Evolutionary conservation across 2,888 invertebrate species (phyloP).

Genomic region (Caenorhabditis parvicauda): DNA sequence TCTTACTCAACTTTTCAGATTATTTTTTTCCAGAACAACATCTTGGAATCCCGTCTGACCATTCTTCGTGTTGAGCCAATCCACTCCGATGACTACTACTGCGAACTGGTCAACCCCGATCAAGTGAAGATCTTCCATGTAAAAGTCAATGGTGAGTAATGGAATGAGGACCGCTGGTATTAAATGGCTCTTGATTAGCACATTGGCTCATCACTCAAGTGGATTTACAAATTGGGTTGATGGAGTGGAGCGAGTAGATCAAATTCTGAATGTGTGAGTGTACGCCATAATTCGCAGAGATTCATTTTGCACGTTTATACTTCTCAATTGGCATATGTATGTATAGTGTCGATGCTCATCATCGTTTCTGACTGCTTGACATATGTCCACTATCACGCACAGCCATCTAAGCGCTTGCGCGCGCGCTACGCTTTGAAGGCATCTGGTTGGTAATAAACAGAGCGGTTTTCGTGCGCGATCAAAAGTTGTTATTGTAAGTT

Average conservation of each 20-base stretch:
- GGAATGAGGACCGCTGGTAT: not conserved
- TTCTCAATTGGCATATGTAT: too few species aligned
- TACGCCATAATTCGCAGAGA: too few species aligned
- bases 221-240: not conserved
- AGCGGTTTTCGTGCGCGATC: too few species aligned
- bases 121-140: constrained; percentile 18
- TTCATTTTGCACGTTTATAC: too few species aligned
- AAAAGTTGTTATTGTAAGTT: too few species aligned
- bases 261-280: not conserved
- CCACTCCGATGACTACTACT: constrained; percentile 42
- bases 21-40: constrained; percentile 35
- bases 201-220: not conserved
- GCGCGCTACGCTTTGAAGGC: too few species aligned
- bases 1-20: constrained; percentile 1
- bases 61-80: constrained; percentile 41
- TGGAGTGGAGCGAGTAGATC: not conserved
- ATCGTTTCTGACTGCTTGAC: too few species aligned
- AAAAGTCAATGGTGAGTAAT: constrained; percentile 31
- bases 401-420: too few species aligned
- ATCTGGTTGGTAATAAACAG: too few species aligned
- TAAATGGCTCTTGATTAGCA: too few species aligned
- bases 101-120: constrained; percentile 35
- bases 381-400: too few species aligned
- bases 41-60: constrained; percentile 41
- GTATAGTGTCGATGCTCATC: too few species aligned